A percentile compares a stretch with the other conserved stretches of the same genome.
phyloP scores from a whole-genome alignment of 2,797 vertebrate species.

The Spinus olivaceus region DNA sequence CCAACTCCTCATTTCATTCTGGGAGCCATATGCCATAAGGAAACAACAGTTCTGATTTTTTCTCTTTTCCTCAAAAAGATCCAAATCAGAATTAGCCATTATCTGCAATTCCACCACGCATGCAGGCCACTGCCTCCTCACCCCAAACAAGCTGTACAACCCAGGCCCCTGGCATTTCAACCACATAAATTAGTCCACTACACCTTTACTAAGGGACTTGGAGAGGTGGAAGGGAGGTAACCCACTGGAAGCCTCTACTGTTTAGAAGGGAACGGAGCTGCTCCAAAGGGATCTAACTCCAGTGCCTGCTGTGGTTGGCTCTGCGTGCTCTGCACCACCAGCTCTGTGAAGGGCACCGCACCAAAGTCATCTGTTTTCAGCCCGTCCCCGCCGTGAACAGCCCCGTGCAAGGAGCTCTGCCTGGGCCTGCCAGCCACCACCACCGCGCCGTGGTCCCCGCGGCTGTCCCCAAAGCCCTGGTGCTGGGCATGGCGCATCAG shows the following conservation, averaged over 20 bases:
- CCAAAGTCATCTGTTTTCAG: slow-evolving; percentile 92
- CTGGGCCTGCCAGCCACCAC: slow-evolving; percentile 75
- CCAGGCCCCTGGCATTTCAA: slow-evolving; percentile 17
- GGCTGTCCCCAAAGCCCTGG: slow-evolving; percentile 77
- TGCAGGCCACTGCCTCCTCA: neutral
- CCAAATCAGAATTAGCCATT: neutral
- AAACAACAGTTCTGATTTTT: neutral
- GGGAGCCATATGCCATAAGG: neutral
- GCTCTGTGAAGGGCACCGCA: slow-evolving; percentile 91
- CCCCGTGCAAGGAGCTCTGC: slow-evolving; percentile 75
- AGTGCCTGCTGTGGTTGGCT: slow-evolving; percentile 72
- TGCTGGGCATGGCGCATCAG: slow-evolving; percentile 78
- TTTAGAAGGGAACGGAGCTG: slow-evolving; percentile 94
- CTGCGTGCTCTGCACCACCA: slow-evolving; percentile 78
- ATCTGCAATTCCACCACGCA: neutral
- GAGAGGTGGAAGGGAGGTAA: neutral
- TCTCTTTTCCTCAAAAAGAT: neutral
- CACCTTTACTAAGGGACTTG: neutral
- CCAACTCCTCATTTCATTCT: neutral
- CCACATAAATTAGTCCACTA: slow-evolving; percentile 15
- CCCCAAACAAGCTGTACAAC: neutral
- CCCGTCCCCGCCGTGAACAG: slow-evolving; percentile 67
- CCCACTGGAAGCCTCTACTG: slow-evolving; percentile 74
- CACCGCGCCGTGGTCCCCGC: slow-evolving; percentile 72
- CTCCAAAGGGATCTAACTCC: slow-evolving; percentile 94